Conservation (phyloP, 1,140 invertebrate species). For the Hirudo medicinalis region DNA sequence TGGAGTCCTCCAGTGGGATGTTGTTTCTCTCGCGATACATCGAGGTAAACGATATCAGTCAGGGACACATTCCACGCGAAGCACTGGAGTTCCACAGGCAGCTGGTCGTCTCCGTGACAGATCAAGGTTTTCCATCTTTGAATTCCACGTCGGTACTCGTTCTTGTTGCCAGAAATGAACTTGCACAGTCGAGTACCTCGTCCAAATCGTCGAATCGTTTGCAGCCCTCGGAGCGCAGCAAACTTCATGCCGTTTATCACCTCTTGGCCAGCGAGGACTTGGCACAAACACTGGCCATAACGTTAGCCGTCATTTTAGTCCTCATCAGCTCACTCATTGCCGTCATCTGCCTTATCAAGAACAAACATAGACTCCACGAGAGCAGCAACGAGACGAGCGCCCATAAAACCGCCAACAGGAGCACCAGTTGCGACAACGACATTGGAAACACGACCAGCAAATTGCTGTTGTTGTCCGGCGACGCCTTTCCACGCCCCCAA, state of each 20-base stretch:
- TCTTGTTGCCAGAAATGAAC: neutral
- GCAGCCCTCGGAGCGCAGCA: neutral
- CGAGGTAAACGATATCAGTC: neutral
- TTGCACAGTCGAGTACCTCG: no score
- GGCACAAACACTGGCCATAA: neutral
- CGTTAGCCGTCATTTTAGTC: conserved; percentile 8
- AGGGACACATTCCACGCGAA: neutral
- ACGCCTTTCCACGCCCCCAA: no score
- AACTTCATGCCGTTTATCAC: neutral
- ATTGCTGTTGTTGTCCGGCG: no score
- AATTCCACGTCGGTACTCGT: conserved; percentile 4
- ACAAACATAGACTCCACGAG: neutral
- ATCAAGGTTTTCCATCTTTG: conserved; percentile 1
- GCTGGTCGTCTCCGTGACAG: neutral
- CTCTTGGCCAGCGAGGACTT: conserved; percentile 18
- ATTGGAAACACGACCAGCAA: no score
- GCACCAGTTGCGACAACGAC: no score
- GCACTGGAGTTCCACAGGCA: neutral
- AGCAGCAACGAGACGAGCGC: no score
- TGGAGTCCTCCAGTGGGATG: conserved; percentile 69
- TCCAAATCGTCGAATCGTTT: neutral
- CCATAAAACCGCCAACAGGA: no score
- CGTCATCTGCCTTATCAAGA: conserved; percentile 14
- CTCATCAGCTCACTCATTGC: conserved; percentile 10
- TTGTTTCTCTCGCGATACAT: conserved; percentile 40